phyloP scores from a whole-genome alignment of 2,888 invertebrate genomes.

The Allolobophora icterica region DNA sequence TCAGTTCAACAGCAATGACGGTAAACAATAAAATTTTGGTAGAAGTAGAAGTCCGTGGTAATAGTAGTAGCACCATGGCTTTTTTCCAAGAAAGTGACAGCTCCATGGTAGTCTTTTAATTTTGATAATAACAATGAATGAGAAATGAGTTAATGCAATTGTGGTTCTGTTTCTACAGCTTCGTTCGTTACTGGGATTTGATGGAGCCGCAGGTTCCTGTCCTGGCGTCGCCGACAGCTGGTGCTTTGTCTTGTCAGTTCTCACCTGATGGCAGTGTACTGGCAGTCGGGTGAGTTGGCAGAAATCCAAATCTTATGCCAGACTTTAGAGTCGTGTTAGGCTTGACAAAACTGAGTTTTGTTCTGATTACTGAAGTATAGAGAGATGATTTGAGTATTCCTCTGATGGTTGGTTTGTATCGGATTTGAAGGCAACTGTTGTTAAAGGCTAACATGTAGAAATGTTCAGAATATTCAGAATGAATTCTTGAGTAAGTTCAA shows the following conservation, averaged over 20 bases:
- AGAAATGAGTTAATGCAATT: neutral
- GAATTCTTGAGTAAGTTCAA: too few species aligned
- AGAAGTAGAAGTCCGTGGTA: neutral
- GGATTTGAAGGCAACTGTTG: too few species aligned
- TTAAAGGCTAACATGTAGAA: too few species aligned
- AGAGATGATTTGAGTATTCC: too few species aligned
- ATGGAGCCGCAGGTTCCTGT: neutral
- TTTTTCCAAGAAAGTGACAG: neutral
- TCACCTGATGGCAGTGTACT: neutral
- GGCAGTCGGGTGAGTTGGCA: slow-evolving; percentile 20
- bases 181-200: slow-evolving; percentile 27
- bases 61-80: neutral
- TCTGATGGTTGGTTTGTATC: too few species aligned
- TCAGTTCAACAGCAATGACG: too few species aligned
- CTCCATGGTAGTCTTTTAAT: neutral
- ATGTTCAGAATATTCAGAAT: too few species aligned
- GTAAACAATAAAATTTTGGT: too few species aligned
- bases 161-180: neutral
- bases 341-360: too few species aligned
- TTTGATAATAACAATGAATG: neutral
- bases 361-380: too few species aligned
- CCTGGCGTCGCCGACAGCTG: neutral
- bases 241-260: slow-evolving; percentile 15
- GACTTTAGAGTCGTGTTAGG: too few species aligned
- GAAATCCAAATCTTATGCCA: too few species aligned